Evolutionary conservation across 2,797 vertebrate species (phyloP).

Genomic region (Halcyon smyrnensis): DNA sequence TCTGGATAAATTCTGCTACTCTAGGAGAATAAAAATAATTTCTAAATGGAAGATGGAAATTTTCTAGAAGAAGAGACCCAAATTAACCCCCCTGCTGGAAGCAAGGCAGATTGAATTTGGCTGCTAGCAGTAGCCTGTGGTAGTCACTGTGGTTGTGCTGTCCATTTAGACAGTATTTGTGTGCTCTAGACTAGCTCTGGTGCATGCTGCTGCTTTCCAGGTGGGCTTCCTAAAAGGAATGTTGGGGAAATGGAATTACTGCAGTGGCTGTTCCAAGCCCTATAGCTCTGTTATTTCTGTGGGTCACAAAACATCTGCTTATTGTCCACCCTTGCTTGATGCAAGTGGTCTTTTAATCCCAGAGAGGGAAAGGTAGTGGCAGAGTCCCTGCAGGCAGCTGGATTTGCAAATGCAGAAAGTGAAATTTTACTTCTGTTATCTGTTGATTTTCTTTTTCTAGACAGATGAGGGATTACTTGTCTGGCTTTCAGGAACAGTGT

Average conservation of each 20-base stretch:
- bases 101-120: background rate
- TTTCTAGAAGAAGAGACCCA: background rate
- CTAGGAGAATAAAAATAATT: background rate
- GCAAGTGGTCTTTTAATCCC: background rate
- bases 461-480: constrained; percentile 91
- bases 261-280: background rate
- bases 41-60: background rate
- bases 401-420: constrained; percentile 7
- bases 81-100: background rate
- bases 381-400: constrained; percentile 17
- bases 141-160: background rate
- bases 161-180: background rate
- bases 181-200: background rate
- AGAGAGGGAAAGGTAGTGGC: background rate
- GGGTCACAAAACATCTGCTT: background rate
- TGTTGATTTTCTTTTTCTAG: constrained; percentile 80
- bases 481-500: constrained; percentile 95
- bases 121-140: background rate
- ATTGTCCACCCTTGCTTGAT: background rate
- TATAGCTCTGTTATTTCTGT: background rate
- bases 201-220: background rate
- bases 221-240: background rate
- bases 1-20: background rate
- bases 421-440: constrained; percentile 63
- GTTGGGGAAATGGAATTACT: background rate